Evolutionary conservation across 37 sponge, comb jelly and placozoan species (phyloP).

Genomic region (Mnemiopsis leidyi): DNA sequence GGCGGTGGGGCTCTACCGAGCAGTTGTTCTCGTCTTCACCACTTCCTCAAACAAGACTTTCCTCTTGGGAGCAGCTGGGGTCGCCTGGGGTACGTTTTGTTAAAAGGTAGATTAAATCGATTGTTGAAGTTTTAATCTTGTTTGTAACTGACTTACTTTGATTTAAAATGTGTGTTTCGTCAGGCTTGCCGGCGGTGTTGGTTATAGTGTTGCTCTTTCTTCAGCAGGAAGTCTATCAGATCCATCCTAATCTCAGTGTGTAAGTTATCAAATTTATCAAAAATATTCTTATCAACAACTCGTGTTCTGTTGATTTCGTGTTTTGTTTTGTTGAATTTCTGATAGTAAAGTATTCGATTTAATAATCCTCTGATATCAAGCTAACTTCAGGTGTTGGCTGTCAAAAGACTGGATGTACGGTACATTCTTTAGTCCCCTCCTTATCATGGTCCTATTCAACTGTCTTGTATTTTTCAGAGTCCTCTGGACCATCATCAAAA

Average conservation of each 20-base stretch:
- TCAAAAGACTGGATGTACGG: slow-evolving; percentile 40
- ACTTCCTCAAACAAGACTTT: slow-evolving; percentile 2
- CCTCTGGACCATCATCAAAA: slow-evolving; percentile 12
- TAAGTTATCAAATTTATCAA: not conserved
- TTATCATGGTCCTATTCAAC: slow-evolving; percentile 59
- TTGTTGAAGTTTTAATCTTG: too few relatives aligned
- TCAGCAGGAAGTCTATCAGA: not conserved
- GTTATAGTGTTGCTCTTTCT: not conserved
- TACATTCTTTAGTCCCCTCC: slow-evolving; percentile 18
- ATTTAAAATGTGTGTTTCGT: too few relatives aligned
- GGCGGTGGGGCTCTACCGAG: slow-evolving; percentile 41
- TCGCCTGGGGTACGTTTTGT: slow-evolving; percentile 12
- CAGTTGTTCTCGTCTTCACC: slow-evolving; percentile 57
- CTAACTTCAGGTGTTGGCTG: slow-evolving; percentile 62
- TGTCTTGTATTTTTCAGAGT: not conserved
- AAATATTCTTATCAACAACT: too few relatives aligned
- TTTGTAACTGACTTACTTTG: not conserved
- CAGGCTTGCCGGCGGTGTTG: not conserved
- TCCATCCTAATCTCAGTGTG: not conserved
- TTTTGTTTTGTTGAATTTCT: too few relatives aligned
- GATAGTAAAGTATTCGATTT: too few relatives aligned
- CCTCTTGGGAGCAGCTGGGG: not conserved
- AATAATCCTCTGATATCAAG: too few relatives aligned
- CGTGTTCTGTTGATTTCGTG: too few relatives aligned
- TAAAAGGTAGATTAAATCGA: not conserved